These are phyloP conservation scores for Spilosoma lubricipeda DNA, from an alignment of 2,888 invertebrate genomes.

Conservation along the genomic window DNA sequence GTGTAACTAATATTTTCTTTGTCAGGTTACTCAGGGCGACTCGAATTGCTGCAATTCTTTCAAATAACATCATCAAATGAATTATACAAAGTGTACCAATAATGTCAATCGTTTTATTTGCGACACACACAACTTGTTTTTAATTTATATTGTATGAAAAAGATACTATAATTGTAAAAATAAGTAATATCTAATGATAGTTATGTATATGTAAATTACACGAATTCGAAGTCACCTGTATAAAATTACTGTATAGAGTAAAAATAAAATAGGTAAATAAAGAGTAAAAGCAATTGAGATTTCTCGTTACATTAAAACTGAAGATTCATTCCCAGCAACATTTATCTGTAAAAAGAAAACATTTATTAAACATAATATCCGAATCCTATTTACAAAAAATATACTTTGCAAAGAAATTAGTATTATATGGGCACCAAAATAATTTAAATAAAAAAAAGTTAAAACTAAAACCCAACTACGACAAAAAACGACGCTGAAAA, in stretches of 20 bases:
- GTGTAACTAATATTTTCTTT: neutral
- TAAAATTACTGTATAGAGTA: neutral
- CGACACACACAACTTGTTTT: neutral
- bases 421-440: no score
- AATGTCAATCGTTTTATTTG: neutral
- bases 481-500: no score
- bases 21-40: neutral
- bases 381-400: no score
- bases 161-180: neutral
- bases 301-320: neutral
- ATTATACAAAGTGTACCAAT: neutral
- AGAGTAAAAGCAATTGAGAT: neutral
- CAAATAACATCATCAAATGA: neutral
- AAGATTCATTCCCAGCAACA: neutral
- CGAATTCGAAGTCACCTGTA: neutral
- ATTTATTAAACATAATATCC: neutral
- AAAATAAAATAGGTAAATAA: no score
- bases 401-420: no score
- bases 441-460: no score
- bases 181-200: neutral
- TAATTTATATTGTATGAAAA: neutral
- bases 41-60: neutral
- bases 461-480: no score
- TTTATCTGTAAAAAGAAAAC: conserved; percentile 2
- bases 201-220: neutral